Percentiles rank a stretch among this genome's conserved stretches.
Evolutionary conservation across 2,113 vertebrate genomes (phyloP).

Genomic region (Pongo pygmaeus): DNA sequence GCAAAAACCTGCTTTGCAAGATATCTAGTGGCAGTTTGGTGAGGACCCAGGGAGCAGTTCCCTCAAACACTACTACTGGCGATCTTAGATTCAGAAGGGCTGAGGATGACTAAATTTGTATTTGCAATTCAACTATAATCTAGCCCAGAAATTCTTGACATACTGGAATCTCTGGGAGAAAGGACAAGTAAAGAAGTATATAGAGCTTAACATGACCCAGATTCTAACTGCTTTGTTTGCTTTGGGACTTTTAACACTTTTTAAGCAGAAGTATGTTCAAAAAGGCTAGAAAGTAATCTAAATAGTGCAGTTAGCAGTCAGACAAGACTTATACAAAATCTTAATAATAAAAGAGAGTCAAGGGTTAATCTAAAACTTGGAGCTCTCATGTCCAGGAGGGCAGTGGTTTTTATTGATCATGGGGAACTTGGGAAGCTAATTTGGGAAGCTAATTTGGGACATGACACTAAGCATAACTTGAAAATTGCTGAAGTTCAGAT

Average conservation of each 20-base stretch:
- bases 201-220: background rate
- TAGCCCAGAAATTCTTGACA: background rate
- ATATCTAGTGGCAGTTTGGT: background rate
- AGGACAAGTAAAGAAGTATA: background rate
- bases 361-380: background rate
- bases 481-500: background rate
- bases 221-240: background rate
- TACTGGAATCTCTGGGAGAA: background rate
- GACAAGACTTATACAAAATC: background rate
- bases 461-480: background rate
- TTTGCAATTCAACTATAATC: background rate
- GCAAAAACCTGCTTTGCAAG: background rate
- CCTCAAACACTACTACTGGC: background rate
- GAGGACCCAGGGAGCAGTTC: background rate
- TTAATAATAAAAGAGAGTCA: background rate
- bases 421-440: background rate
- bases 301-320: background rate
- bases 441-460: background rate
- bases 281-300: background rate
- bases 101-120: background rate
- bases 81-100: background rate
- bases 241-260: background rate
- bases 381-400: background rate
- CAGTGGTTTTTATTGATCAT: background rate
- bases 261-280: background rate